Evolutionary conservation across 2,888 invertebrate genomes (phyloP), one percentile per base, ranked within the genome.

Genomic region (Ecliptopera silaceata): DNA sequence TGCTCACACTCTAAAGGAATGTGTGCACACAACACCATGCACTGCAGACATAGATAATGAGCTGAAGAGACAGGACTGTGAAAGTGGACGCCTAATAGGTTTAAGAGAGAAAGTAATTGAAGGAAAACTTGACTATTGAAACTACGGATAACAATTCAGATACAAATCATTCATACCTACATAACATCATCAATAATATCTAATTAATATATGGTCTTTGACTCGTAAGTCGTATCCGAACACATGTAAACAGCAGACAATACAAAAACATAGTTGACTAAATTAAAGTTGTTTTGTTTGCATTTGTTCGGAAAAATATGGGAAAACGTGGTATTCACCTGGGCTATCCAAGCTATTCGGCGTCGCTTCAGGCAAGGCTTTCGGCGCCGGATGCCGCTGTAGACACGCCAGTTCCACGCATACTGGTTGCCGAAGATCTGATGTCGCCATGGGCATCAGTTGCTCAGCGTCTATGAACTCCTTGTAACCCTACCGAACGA

Each of bases 381-480:
- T 82, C 44, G 92, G 92, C 66, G 93, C 92, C 22, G 90, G 84
- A 65, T 93, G 93, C n/a, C 92, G 87, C 71, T 92, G 92, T 66
- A 95, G 80, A 63, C 94, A 93, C 68, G 94, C 94, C 93, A 96
- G 93, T 86, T 97, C 96, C 71, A 96, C 93, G 81, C 96, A 96
- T 68, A 97, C 94, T 41, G 96, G 96, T 78, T 95, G 95, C 66
- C 95, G 94, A 85, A 96, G 94, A 86, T 97, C 97, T 72, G 96
- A 96, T 62, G 96, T 96, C 59, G 96, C 92, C 87, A 96, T 93
- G 64, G 97, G 96, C 95, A 97, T 96, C 75, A 97, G 92, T 82
- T 96, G 96, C 92, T 97, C 97, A 59, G 97, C 96, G 88, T 97
- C 97, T 82, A 96, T 95, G 92, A 96, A 96, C 84, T 97, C 97